Evolutionary conservation across 2,797 vertebrate genomes (phyloP).

Genomic region (Cirrhinus molitorella): DNA sequence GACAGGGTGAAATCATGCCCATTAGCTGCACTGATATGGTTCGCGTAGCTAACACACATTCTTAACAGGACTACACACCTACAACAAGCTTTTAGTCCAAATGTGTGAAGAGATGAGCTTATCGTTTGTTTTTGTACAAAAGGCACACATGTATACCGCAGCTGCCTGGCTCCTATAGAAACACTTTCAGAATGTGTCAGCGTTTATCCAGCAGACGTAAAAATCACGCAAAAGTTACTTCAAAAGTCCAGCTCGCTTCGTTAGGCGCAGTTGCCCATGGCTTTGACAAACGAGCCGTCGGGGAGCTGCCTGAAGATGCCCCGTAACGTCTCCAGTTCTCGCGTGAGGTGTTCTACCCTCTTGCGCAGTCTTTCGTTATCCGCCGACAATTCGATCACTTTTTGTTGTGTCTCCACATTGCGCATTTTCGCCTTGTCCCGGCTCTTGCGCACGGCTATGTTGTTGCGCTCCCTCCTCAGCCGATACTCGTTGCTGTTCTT

Average conservation of each 20-base stretch:
- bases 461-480: constrained; percentile 95
- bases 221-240: constrained; percentile 40
- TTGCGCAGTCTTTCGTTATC: constrained; percentile 96
- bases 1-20: constrained; percentile 62
- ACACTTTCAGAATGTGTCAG: constrained; percentile 65
- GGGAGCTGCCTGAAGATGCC: constrained; percentile 97
- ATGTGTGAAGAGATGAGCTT: constrained; percentile 71
- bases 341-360: constrained; percentile 93
- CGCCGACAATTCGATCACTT: constrained; percentile 90
- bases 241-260: constrained; percentile 49
- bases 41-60: constrained; percentile 66
- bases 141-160: constrained; percentile 78
- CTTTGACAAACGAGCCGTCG: constrained; percentile 91
- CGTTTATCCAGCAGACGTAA: constrained; percentile 62
- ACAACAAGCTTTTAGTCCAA: constrained; percentile 58
- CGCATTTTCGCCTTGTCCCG: constrained; percentile 98
- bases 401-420: constrained; percentile 97
- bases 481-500: constrained; percentile 96
- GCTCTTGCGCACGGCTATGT: constrained; percentile 97
- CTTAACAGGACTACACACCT: constrained; percentile 70
- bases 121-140: constrained; percentile 70
- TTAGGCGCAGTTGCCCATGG: constrained; percentile 90
- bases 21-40: constrained; percentile 76
- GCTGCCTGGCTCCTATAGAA: constrained; percentile 72
- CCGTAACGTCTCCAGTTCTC: constrained; percentile 94